Conservation (phyloP, 2,797 vertebrate species). For the Molothrus ater region DNA sequence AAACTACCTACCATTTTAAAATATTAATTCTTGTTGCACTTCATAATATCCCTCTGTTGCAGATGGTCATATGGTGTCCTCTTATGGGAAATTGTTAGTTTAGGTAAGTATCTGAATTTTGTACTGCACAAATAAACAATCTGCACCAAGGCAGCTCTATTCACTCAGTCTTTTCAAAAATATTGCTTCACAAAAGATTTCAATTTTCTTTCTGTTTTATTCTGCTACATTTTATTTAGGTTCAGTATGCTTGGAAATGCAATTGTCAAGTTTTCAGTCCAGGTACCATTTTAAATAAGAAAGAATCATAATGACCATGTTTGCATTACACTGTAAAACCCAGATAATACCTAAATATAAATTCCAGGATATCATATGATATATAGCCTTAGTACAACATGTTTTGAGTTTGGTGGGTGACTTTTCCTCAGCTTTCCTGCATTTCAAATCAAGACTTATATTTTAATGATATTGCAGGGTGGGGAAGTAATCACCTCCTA, state of each 20-base stretch:
- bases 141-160: not conserved
- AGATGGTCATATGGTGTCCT: slow-evolving; percentile 89
- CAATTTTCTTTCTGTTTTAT: not conserved
- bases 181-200: not conserved
- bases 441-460: not conserved
- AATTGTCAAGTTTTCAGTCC: not conserved
- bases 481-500: not conserved
- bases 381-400: not conserved
- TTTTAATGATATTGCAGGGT: not conserved
- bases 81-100: slow-evolving; percentile 89
- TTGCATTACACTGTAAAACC: not conserved
- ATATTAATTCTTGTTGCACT: not conserved
- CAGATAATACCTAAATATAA: not conserved
- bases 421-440: not conserved
- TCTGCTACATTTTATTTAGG: not conserved
- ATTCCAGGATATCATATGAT: not conserved
- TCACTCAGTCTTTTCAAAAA: not conserved
- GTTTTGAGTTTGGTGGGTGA: not conserved
- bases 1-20: not conserved
- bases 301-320: not conserved
- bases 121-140: not conserved
- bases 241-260: not conserved
- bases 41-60: slow-evolving; percentile 21
- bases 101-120: slow-evolving; percentile 78
- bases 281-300: not conserved